Conservation (phyloP, 2,113 vertebrate species). For the Nycticorax nycticorax region DNA sequence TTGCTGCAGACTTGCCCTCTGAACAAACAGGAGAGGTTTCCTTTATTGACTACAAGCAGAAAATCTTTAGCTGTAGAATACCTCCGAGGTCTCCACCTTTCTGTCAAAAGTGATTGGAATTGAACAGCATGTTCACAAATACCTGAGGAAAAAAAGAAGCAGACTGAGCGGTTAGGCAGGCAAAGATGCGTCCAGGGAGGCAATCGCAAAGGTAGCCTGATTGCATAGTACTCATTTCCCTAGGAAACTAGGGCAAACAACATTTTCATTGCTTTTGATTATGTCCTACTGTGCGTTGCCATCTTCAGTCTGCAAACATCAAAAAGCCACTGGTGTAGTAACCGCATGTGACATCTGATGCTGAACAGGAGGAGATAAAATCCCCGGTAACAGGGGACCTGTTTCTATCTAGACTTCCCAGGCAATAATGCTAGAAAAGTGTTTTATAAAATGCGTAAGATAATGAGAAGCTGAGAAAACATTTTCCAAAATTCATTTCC, state of each 20-base stretch:
- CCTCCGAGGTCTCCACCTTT: background rate
- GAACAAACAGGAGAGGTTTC: background rate
- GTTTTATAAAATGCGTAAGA: background rate
- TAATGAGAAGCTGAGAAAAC: background rate
- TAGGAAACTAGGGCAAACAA: conserved; percentile 7
- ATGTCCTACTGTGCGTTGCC: conserved; percentile 28
- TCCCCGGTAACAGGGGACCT: background rate
- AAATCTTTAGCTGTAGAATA: background rate
- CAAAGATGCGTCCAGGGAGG: background rate
- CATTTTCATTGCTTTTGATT: conserved; percentile 9
- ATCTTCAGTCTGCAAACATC: conserved; percentile 23
- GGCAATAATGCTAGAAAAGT: background rate
- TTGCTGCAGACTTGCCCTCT: background rate
- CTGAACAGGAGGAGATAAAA: conserved; percentile 4
- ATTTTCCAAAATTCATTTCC: background rate
- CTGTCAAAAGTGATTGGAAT: background rate
- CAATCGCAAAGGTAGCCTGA: background rate
- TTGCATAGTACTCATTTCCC: background rate
- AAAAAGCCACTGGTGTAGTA: conserved; percentile 15
- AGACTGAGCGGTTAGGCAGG: background rate
- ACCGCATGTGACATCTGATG: background rate
- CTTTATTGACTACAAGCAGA: background rate
- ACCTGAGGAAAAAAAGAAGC: background rate
- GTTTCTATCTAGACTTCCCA: background rate
- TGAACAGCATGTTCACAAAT: background rate